Evolutionary conservation across 1,140 invertebrate species (phyloP).

Genomic region (Scaptomyza graminum): DNA sequence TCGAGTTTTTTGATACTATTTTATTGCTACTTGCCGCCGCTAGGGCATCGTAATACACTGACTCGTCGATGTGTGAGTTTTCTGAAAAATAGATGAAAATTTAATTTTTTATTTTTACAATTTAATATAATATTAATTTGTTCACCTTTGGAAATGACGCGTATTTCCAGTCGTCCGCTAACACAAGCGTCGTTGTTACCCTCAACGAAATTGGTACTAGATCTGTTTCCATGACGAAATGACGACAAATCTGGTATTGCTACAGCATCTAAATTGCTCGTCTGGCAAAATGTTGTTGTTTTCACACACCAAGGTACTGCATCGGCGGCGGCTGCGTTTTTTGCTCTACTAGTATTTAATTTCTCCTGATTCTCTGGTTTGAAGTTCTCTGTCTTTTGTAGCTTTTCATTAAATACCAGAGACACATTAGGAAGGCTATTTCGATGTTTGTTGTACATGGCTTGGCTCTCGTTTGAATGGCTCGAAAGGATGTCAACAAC

Average conservation of each 20-base stretch:
- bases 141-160: conserved; percentile 87
- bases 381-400: neutral
- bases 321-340: neutral
- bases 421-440: conserved; percentile 78
- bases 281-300: conserved; percentile 54
- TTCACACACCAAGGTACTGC: conserved; percentile 53
- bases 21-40: conserved; percentile 55
- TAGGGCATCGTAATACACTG: conserved; percentile 76
- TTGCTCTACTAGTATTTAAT: conserved; percentile 5
- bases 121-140: neutral
- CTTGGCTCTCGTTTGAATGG: conserved; percentile 29
- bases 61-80: conserved; percentile 69
- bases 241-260: neutral
- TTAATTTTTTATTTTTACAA: too few relatives aligned
- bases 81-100: conserved; percentile 39
- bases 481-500: conserved; percentile 28
- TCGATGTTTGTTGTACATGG: conserved; percentile 47
- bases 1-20: conserved; percentile 12
- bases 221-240: neutral
- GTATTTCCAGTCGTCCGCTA: conserved; percentile 92
- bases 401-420: conserved; percentile 48
- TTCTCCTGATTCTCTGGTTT: neutral
- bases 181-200: conserved; percentile 86
- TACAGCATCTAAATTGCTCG: conserved; percentile 21
- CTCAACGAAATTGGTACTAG: neutral